A percentile compares a stretch with the other conserved stretches of the same genome.
These are phyloP conservation scores for Xestoiulus laeticollis DNA, from an alignment of 2,888 invertebrate species.

Conservation along the genomic window DNA sequence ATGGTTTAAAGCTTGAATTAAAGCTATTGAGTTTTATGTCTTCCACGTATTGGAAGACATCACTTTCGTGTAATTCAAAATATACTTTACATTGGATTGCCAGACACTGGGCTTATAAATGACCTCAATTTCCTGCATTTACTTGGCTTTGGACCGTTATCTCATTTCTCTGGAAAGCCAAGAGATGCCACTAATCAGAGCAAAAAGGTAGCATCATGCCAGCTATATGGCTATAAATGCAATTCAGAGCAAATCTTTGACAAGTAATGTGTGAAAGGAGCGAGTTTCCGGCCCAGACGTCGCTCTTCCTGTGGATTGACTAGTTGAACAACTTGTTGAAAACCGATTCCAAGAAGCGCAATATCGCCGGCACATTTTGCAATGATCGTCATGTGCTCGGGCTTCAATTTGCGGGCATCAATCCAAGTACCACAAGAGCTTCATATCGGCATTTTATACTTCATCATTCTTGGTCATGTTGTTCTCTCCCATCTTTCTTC, in stretches of 20 bases:
- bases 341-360: not conserved
- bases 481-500: not conserved
- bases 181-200: not conserved
- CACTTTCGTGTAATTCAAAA: no score
- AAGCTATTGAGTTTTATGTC: no score
- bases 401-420: conserved; percentile 14
- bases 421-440: conserved; percentile 1
- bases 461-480: not conserved
- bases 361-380: not conserved
- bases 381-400: not conserved
- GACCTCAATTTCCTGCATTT: conserved; percentile 6
- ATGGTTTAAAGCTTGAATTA: no score
- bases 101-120: not conserved
- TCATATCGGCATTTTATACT: not conserved
- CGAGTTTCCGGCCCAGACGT: not conserved
- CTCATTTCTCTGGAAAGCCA: not conserved
- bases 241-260: not conserved
- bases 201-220: not conserved
- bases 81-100: no score
- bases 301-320: not conserved
- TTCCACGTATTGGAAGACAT: no score
- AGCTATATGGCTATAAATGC: not conserved
- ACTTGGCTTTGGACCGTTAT: not conserved
- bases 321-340: conserved; percentile 37
- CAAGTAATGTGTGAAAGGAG: not conserved